phyloP scores from a whole-genome alignment of 2,113 vertebrate genomes.

The Takifugu flavidus region DNA sequence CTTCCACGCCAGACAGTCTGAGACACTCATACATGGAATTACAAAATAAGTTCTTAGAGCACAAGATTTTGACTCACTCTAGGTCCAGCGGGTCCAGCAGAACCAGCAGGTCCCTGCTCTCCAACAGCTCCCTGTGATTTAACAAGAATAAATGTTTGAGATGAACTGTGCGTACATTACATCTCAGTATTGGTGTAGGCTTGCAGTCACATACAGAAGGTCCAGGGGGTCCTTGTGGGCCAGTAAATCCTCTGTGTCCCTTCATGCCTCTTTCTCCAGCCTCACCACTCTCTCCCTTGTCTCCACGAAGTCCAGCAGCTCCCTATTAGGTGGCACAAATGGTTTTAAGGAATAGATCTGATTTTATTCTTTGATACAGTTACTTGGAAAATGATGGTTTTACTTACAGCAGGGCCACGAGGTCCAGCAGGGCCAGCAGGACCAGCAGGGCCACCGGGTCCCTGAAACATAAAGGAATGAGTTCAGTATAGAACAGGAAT shows the following conservation, averaged over 20 bases:
- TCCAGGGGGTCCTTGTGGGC: slow-evolving; percentile 92
- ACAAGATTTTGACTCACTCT: slow-evolving; percentile 78
- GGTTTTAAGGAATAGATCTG: background rate
- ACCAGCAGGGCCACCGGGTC: slow-evolving; percentile 87
- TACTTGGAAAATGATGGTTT: background rate
- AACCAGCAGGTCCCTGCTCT: slow-evolving; percentile 92
- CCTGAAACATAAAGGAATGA: slow-evolving; percentile 66
- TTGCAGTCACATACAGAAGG: slow-evolving; percentile 78
- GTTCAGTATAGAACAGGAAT: background rate
- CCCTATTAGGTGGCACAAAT: slow-evolving; percentile 73
- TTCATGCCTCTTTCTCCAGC: slow-evolving; percentile 97
- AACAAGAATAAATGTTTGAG: background rate
- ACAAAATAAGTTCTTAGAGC: background rate
- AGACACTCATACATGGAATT: background rate
- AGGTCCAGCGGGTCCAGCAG: slow-evolving; percentile 88
- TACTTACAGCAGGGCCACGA: slow-evolving; percentile 92
- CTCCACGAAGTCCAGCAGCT: slow-evolving; percentile 86
- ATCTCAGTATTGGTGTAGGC: background rate
- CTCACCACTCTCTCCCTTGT: slow-evolving; percentile 96
- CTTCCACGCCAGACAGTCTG: background rate
- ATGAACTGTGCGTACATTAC: background rate
- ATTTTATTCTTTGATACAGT: background rate
- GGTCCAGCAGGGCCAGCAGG: slow-evolving; percentile 86
- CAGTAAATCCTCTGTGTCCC: slow-evolving; percentile 97
- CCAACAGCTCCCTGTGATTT: slow-evolving; percentile 82